phyloP scores from a whole-genome alignment of 2,888 invertebrate species.

The Callyntrura sp. region DNA sequence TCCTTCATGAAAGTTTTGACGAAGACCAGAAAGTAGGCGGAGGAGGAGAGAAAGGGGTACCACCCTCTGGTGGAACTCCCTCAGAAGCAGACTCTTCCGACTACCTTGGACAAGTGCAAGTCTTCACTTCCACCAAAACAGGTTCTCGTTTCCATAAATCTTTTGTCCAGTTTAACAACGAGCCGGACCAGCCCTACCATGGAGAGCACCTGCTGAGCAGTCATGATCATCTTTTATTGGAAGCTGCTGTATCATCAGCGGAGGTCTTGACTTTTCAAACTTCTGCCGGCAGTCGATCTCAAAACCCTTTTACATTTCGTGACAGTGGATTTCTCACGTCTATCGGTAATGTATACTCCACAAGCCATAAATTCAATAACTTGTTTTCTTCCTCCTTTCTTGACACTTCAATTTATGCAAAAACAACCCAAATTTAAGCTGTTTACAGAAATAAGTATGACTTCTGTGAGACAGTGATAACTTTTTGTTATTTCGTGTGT shows the following conservation, averaged over 20 bases:
- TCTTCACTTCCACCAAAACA: slow-evolving; percentile 82
- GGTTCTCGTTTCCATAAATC: slow-evolving; percentile 83
- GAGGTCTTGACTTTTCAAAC: slow-evolving; percentile 2
- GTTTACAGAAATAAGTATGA: neutral
- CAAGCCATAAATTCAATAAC: neutral
- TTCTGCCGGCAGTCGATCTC: slow-evolving; percentile 49
- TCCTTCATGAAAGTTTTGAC: no score
- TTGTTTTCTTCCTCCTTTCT: no score
- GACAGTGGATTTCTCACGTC: slow-evolving; percentile 26
- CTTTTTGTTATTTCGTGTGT: no score
- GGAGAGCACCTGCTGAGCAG: slow-evolving; percentile 70
- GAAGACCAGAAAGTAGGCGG: no score
- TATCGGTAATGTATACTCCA: slow-evolving; percentile 38
- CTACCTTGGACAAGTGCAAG: slow-evolving; percentile 77
- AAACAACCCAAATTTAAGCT: no score
- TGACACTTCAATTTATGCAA: no score
- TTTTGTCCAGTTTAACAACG: slow-evolving; percentile 80
- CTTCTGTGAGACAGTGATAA: no score
- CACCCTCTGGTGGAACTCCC: no score
- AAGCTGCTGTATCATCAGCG: slow-evolving; percentile 14
- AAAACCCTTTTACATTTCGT: neutral
- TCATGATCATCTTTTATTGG: slow-evolving; percentile 58
- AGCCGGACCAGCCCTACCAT: slow-evolving; percentile 61
- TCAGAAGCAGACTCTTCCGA: slow-evolving; percentile 31
- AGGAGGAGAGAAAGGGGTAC: no score